Conservation (phyloP, 2,113 vertebrate species). For the Suricata suricatta region DNA sequence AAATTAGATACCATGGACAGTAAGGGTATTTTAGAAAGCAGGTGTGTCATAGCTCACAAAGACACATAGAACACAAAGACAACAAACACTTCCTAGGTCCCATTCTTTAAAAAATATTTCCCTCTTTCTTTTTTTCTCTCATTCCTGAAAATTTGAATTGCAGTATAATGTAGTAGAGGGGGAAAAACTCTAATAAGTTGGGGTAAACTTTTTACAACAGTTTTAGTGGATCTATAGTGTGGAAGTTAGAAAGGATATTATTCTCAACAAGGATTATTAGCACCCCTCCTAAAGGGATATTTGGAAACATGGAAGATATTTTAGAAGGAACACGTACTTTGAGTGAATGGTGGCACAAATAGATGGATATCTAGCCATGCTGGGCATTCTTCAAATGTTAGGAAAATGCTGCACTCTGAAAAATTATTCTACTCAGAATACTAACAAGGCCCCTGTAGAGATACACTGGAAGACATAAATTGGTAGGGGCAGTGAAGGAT, state of each 20-base stretch:
- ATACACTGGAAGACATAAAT: background rate
- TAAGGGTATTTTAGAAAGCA: background rate
- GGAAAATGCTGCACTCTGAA: background rate
- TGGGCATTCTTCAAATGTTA: background rate
- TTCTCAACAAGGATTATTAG: background rate
- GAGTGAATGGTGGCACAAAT: background rate
- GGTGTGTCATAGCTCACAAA: background rate
- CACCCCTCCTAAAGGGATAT: background rate
- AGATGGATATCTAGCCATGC: background rate
- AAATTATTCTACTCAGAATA: background rate
- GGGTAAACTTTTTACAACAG: background rate
- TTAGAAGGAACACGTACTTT: background rate
- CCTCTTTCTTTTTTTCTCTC: background rate
- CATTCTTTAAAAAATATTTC: background rate
- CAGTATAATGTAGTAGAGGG: background rate
- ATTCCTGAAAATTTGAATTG: background rate
- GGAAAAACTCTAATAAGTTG: background rate
- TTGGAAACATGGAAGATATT: background rate
- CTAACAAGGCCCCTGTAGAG: background rate
- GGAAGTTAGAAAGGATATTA: background rate
- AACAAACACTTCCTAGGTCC: background rate
- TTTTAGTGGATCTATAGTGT: background rate
- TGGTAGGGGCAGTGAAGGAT: background rate
- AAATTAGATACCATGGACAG: background rate
- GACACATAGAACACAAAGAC: background rate